A percentile compares a stretch with the other conserved stretches of the same genome.
Conservation (phyloP, 2,113 vertebrate species). For the Dolichotis patagonum region DNA sequence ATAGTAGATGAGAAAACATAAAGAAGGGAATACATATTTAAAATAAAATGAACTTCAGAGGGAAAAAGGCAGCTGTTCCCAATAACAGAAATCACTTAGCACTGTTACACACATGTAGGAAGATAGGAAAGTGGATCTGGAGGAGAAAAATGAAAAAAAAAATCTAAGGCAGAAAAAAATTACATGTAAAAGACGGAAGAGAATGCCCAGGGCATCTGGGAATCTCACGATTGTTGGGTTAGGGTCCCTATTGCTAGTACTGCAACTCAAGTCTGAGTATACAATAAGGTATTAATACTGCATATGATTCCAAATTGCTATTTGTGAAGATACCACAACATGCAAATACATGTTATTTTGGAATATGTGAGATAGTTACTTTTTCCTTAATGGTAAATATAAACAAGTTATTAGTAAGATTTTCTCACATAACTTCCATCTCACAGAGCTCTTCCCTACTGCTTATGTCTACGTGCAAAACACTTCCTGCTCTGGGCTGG, state of each 20-base stretch:
- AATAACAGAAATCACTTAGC: not conserved
- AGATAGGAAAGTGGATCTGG: not conserved
- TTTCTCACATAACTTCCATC: not conserved
- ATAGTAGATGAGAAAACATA: not conserved
- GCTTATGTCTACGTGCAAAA: not conserved
- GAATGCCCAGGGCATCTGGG: not conserved
- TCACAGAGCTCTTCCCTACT: not conserved
- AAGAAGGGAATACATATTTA: not conserved
- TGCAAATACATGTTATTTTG: not conserved
- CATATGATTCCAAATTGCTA: not conserved
- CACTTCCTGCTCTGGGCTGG: not conserved
- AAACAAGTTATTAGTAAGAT: not conserved
- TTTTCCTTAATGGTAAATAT: not conserved
- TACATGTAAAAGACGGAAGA: not conserved
- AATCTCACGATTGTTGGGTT: not conserved
- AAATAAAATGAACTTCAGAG: not conserved
- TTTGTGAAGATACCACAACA: not conserved
- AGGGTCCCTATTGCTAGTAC: not conserved
- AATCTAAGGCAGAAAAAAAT: not conserved
- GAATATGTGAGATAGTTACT: not conserved
- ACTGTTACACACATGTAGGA: accelerated
- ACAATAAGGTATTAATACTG: not conserved
- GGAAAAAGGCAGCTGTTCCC: not conserved
- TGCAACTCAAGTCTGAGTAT: not conserved
- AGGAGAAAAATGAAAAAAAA: not conserved